phyloP scores from a whole-genome alignment of 1,140 invertebrate species.

The Metopolophium dirhodum region DNA sequence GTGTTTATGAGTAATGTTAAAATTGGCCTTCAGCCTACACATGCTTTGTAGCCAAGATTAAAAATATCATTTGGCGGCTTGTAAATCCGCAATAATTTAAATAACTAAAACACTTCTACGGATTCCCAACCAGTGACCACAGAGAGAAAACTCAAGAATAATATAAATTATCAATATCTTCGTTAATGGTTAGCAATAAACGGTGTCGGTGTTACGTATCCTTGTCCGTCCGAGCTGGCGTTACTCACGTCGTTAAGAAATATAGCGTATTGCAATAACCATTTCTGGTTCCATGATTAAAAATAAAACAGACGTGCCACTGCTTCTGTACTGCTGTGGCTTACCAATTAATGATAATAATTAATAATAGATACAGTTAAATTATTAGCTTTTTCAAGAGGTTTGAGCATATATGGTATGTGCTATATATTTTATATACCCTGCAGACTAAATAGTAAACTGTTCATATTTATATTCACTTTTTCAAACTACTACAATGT shows the following conservation, averaged over 20 bases:
- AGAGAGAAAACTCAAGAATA: neutral
- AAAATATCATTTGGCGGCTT: constrained; percentile 44
- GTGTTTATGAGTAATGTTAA: constrained; percentile 15
- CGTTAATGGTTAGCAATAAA: constrained; percentile 27
- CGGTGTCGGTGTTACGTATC: neutral
- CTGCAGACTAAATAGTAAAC: neutral
- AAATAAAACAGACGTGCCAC: constrained; percentile 27
- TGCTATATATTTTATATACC: neutral
- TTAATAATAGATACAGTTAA: constrained; percentile 14
- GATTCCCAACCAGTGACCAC: neutral
- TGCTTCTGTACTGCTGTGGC: neutral
- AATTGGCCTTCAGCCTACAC: constrained; percentile 46
- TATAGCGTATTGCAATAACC: neutral
- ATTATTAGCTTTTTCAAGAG: neutral
- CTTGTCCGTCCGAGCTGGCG: neutral
- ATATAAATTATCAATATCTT: constrained; percentile 15
- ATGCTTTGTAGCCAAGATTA: constrained; percentile 33
- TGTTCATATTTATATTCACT: neutral
- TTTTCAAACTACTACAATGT: too few species aligned
- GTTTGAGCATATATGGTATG: neutral
- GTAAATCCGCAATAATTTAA: constrained; percentile 32
- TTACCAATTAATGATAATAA: neutral
- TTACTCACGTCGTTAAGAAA: neutral
- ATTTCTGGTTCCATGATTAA: neutral
- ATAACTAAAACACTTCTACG: neutral